Percentiles rank a stretch among this genome's conserved stretches.
Evolutionary conservation across 2,888 invertebrate genomes (phyloP).

Genomic region (Papilio demoleus): DNA sequence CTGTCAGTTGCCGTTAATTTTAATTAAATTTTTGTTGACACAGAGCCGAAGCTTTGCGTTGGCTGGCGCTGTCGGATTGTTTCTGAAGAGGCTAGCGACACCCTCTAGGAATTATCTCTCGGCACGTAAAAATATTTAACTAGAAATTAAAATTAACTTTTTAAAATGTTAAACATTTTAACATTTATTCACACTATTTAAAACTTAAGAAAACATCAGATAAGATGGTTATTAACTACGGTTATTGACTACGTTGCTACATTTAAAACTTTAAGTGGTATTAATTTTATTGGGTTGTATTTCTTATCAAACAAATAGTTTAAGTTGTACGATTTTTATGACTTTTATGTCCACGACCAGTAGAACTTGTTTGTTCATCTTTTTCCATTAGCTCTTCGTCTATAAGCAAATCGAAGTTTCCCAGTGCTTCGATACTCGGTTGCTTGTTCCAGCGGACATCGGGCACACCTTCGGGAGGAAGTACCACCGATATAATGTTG

Average conservation of each 20-base stretch:
- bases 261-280: too few species aligned
- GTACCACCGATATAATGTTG: conserved; percentile 94
- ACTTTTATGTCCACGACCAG: conserved; percentile 31
- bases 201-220: not conserved
- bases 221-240: not conserved
- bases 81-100: conserved; percentile 19
- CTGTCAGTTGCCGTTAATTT: conserved; percentile 27
- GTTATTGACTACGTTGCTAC: too few species aligned
- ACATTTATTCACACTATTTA: not conserved
- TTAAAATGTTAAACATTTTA: too few species aligned
- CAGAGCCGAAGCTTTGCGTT: conserved; percentile 21
- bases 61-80: conserved; percentile 24
- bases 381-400: conserved; percentile 92
- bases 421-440: conserved; percentile 88
- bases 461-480: conserved; percentile 94
- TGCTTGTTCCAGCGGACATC: conserved; percentile 95
- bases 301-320: not conserved
- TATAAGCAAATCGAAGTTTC: conserved; percentile 92
- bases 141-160: not conserved
- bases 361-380: conserved; percentile 74
- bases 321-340: conserved; percentile 38
- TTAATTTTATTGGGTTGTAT: too few species aligned
- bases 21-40: conserved; percentile 38
- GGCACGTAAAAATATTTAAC: conserved; percentile 9
- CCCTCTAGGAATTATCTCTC: conserved; percentile 26